Evolutionary conservation across 2,888 invertebrate genomes (phyloP), one percentile per base, ranked within the genome.

Genomic region (Mimas tiliae): DNA sequence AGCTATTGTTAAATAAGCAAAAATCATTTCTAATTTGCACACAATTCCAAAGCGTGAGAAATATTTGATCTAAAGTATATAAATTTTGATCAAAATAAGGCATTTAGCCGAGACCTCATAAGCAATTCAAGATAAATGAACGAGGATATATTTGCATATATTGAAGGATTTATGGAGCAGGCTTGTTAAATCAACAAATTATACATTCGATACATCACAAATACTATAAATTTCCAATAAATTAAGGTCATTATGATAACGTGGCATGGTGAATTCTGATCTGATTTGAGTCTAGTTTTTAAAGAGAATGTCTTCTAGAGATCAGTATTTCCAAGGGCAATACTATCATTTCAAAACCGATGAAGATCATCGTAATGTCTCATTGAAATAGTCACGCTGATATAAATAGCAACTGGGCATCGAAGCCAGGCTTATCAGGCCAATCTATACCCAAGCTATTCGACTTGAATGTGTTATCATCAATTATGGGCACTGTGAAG

Each of bases 81-180:
- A 19, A 19, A 12, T 58, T 58, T 38, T 9, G 8, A 11, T 8
- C 14, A 42, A 42, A 9, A 34, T 58, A 38, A 11, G 19, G 19
- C 19, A 34, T 38, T 58, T 12, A 58, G 14, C 9, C n/a, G 33
- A 38, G 9, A 12, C 12, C 6, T 11, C 2, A 38, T 38, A 12
- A 58, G 38, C 58, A 58, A 58, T 42, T 58, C 6, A 58, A 19
- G 42, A 12, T 42, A 12, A 9, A 58, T 58, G 16, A 58, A 42
- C 19, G 14, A 14, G 33, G 33, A n/a, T 42, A 11, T 0, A 55
- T 58, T 42, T 11, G 19, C 38, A 42, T 58, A 21, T 19, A 38
- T 38, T 42, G 38, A 58, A 58, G 42, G 58, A 58, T 42, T 58
- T 19, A 19, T 42, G 1, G 12, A n/a, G 8, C 8, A 42, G 19